Conservation (phyloP, 2,888 invertebrate species). For the Morinoia aosen region DNA sequence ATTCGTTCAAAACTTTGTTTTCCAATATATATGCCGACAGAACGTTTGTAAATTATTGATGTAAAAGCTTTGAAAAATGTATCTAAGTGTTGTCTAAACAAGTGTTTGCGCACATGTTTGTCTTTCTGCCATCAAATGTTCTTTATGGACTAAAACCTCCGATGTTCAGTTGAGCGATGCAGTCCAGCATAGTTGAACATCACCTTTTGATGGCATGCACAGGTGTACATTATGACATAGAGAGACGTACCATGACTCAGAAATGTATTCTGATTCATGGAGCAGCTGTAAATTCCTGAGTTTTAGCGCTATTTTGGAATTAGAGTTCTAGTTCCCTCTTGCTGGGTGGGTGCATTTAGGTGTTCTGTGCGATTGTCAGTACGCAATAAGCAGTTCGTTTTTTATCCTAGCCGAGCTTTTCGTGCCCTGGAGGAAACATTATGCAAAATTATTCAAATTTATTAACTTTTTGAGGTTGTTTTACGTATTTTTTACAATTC, state of each 20-base stretch:
- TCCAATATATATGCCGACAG: too few species aligned
- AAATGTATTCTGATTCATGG: not conserved
- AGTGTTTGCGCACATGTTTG: too few species aligned
- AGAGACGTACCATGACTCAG: not conserved
- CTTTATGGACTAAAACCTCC: too few species aligned
- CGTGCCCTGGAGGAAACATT: not conserved
- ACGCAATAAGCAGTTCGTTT: not conserved
- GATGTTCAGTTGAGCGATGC: not conserved
- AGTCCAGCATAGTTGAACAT: not conserved
- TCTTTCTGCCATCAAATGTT: too few species aligned
- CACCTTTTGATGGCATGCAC: not conserved
- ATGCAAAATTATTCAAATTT: not conserved
- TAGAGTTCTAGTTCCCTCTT: not conserved
- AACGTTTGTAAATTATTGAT: too few species aligned
- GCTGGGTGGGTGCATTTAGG: not conserved
- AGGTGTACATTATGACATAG: not conserved
- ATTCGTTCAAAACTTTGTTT: too few species aligned
- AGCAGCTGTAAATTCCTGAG: not conserved
- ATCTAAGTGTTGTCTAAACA: too few species aligned
- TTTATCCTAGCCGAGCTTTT: not conserved
- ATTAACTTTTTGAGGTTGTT: not conserved
- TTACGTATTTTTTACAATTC: not conserved
- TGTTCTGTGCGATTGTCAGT: not conserved
- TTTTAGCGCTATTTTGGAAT: not conserved
- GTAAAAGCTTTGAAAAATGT: too few species aligned